These are phyloP conservation scores for Trissolcus brochymenae DNA, from an alignment of 2,888 invertebrate genomes.

Conservation along the genomic window DNA sequence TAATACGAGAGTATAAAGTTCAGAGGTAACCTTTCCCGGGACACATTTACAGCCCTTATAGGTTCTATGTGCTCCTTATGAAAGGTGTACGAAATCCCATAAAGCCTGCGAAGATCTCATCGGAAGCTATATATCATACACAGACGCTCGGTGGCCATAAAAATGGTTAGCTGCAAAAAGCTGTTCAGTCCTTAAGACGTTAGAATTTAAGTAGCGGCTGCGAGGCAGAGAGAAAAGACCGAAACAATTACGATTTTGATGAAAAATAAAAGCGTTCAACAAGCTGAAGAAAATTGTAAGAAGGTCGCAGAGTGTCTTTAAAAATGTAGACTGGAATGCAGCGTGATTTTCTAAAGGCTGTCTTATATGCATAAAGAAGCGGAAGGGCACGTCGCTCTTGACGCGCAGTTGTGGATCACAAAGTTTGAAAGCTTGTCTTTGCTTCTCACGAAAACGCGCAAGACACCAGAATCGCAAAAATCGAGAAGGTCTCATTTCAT, in stretches of 20 bases:
- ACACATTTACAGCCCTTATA: conserved; percentile 46
- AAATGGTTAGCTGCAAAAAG: conserved; percentile 37
- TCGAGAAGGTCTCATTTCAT: conserved; percentile 43
- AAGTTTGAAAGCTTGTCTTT: conserved; percentile 50
- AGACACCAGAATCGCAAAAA: conserved; percentile 41
- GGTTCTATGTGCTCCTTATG: conserved; percentile 37
- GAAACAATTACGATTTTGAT: conserved; percentile 44
- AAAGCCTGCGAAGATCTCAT: conserved; percentile 38
- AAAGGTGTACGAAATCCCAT: conserved; percentile 45
- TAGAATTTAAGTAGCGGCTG: conserved; percentile 26
- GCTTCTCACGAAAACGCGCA: conserved; percentile 38
- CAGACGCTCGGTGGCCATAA: conserved; percentile 31
- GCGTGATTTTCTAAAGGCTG: conserved; percentile 53
- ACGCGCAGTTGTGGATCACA: conserved; percentile 41
- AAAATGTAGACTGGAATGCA: conserved; percentile 32
- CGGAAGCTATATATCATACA: conserved; percentile 43
- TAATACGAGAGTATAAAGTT: conserved; percentile 30
- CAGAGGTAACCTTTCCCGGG: conserved; percentile 20
- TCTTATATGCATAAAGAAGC: conserved; percentile 51
- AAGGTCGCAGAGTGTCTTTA: conserved; percentile 35
- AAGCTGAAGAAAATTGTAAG: conserved; percentile 43
- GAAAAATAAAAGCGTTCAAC: conserved; percentile 34
- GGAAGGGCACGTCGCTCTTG: conserved; percentile 39
- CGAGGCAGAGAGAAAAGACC: conserved; percentile 7
- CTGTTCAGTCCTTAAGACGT: conserved; percentile 14